Base-by-base conservation (phyloP, 2,888 invertebrate genomes). In the Phyto melanocephala region DNA sequence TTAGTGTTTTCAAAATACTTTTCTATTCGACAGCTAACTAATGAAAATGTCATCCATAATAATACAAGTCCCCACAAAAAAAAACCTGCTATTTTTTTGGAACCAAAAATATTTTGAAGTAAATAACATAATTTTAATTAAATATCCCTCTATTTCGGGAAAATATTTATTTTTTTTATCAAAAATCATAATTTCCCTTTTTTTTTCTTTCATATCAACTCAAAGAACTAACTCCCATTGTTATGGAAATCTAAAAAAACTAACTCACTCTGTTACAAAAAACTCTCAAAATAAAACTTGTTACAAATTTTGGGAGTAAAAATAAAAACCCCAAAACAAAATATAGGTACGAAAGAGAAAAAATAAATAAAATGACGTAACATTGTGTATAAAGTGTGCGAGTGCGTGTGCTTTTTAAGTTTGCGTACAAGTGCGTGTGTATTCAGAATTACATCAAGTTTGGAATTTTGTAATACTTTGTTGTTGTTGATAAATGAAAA, bases 301-400 rank as follows among this genome's bases (percentile, higher is more conserved):
- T 20, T 40, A 62, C 35, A 70, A 62, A 37, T 47, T 37, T 42
- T 22, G 13, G 13, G 15, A 58, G 50, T 35, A 20, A 58, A 58
- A 37, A 20, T 20, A 37, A 6, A 1, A 58, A 58, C 15, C 28
- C 6, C 3, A 28, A 28, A 54, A 54, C 28, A 54, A 13, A 11
- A 28, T 13, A 54, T 13, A n/a, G 28, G 33, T 20, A 71, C 10
- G 42, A 47, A 20, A 68, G 28, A 17, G 7, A 33, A 54, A 52
- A 33, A 54, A 15, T 20, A 75, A 56, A 58, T 75, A 33, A 75
- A 56, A 58, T 75, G 65, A 75, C 67, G 75, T 75, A 75, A 75
- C 67, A 42, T 42, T 28, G 28, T 28, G 28, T 28, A 56, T 20
- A 54, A 74, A 42, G 54, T 54, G 42, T 42, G 35, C 45, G 45